phyloP scores from a whole-genome alignment of 1,140 invertebrate genomes.

The Formica selysi region DNA sequence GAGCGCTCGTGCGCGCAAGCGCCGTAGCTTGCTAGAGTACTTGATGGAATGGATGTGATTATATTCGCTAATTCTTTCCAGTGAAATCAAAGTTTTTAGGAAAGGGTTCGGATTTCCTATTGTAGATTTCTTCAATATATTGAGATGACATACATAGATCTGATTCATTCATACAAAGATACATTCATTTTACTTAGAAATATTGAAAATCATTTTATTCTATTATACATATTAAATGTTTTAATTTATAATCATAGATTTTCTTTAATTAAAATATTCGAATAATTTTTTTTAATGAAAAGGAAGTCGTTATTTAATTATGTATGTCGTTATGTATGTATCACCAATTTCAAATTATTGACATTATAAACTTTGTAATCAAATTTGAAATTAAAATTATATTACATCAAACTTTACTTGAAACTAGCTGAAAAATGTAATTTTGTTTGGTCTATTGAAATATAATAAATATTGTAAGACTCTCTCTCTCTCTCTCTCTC shows the following conservation, averaged over 20 bases:
- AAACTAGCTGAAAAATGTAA: background rate
- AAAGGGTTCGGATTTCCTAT: too few relatives aligned
- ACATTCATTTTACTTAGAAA: too few relatives aligned
- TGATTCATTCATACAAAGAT: too few relatives aligned
- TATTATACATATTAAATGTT: too few relatives aligned
- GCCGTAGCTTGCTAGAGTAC: constrained; percentile 63
- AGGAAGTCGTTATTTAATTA: background rate
- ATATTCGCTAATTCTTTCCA: background rate
- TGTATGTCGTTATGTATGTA: background rate
- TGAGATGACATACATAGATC: too few relatives aligned
- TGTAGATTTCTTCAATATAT: too few relatives aligned
- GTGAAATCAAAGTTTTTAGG: constrained; percentile 63
- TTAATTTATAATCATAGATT: too few relatives aligned
- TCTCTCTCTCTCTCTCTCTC: too few relatives aligned
- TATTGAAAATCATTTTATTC: too few relatives aligned
- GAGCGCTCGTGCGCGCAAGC: constrained; percentile 70
- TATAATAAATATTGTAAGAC: too few relatives aligned
- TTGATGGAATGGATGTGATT: constrained; percentile 1
- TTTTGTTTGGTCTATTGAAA: background rate
- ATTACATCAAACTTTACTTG: background rate
- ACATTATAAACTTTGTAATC: background rate
- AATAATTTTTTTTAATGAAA: background rate
- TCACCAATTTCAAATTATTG: background rate
- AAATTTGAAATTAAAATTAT: background rate
- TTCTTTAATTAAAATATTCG: background rate